phyloP scores from a whole-genome alignment of 1,140 invertebrate genomes.

The Apolygus lucorum region DNA sequence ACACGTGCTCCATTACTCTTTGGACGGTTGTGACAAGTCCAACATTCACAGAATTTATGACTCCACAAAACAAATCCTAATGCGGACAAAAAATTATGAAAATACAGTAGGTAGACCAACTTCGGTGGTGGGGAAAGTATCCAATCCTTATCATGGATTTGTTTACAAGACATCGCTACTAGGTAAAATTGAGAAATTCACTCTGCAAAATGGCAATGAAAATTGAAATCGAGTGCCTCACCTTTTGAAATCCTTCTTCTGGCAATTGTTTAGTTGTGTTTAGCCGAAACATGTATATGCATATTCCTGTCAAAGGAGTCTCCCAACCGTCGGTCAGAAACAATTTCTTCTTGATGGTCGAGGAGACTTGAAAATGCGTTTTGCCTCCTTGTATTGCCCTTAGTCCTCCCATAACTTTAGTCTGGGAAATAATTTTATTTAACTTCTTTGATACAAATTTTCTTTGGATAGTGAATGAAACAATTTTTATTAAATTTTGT shows the following conservation, averaged over 20 bases:
- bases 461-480: too few species aligned
- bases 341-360: conserved; percentile 65
- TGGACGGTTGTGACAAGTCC: conserved; percentile 79
- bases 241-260: conserved; percentile 85
- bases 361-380: conserved; percentile 35
- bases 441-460: too few species aligned
- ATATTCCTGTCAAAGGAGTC: conserved; percentile 69
- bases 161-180: too few species aligned
- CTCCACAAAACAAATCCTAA: conserved; percentile 64
- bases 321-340: conserved; percentile 83
- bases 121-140: too few species aligned
- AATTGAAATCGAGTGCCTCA: conserved; percentile 30
- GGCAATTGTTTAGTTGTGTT: conserved; percentile 72
- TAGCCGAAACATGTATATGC: conserved; percentile 79
- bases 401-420: conserved; percentile 25
- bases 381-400: conserved; percentile 26
- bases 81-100: too few species aligned
- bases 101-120: too few species aligned
- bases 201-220: too few species aligned
- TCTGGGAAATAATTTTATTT: conserved; percentile 28
- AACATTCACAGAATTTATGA: conserved; percentile 67
- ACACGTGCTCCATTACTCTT: conserved; percentile 75
- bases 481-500: too few species aligned
- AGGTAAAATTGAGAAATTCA: too few species aligned
- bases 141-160: too few species aligned